Percentiles rank a stretch among this genome's conserved stretches.
These are phyloP conservation scores for Scomber japonicus DNA, from an alignment of 2,113 vertebrate species.

Conservation along the genomic window DNA sequence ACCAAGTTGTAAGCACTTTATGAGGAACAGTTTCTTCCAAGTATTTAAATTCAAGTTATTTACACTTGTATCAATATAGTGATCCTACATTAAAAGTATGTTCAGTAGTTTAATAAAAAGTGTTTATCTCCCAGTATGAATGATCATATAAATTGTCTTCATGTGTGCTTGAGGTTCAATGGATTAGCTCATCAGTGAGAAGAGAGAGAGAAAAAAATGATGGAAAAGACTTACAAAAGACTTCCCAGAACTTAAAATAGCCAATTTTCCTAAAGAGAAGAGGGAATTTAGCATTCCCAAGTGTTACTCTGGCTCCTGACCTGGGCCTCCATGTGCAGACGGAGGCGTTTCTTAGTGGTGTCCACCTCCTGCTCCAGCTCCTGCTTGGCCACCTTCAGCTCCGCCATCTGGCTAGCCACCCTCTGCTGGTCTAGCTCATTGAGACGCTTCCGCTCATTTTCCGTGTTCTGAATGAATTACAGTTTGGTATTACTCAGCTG, in stretches of 20 bases:
- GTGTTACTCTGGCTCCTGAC: conserved; percentile 68
- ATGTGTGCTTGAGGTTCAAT: not conserved
- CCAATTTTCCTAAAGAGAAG: not conserved
- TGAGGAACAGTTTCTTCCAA: not conserved
- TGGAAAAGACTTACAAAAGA: not conserved
- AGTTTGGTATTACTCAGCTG: conserved; percentile 11
- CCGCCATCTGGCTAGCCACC: conserved; percentile 88
- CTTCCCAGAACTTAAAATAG: not conserved
- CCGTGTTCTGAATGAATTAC: conserved; percentile 85
- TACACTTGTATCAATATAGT: not conserved
- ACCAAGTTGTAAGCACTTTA: not conserved
- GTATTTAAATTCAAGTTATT: too few species aligned
- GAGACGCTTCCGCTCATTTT: conserved; percentile 85
- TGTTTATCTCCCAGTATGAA: not conserved
- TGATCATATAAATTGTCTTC: not conserved
- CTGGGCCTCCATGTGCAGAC: conserved; percentile 91
- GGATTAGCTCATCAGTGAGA: not conserved
- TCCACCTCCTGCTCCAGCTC: conserved; percentile 89
- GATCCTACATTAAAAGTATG: not conserved
- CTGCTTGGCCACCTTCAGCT: conserved; percentile 88
- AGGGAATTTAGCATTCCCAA: not conserved
- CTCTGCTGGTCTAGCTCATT: conserved; percentile 87
- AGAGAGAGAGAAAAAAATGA: not conserved
- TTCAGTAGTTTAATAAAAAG: not conserved
- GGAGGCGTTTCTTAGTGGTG: conserved; percentile 88